Percentiles rank a stretch among this genome's conserved stretches.
Evolutionary conservation across 2,113 vertebrate genomes (phyloP).

Genomic region (Tragelaphus buxtoni): DNA sequence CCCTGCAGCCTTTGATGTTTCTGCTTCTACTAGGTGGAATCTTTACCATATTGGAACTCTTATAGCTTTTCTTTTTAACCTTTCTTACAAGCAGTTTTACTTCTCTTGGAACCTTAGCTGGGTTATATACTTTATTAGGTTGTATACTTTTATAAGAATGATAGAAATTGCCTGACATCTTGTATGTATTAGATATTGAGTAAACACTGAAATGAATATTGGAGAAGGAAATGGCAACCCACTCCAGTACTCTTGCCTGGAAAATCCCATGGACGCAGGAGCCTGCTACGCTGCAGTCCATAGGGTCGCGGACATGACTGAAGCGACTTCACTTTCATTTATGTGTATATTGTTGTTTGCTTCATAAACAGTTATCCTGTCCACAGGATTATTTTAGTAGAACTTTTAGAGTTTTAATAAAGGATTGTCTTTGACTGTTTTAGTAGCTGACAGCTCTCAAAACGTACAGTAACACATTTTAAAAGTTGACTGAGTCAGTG

Average conservation of each 20-base stretch:
- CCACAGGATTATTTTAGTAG: conserved; percentile 11
- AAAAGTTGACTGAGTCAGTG: neutral
- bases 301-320: too few species aligned
- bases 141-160: neutral
- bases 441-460: neutral
- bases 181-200: neutral
- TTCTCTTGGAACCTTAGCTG: neutral
- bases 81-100: neutral
- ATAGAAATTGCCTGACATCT: neutral
- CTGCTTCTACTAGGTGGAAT: neutral
- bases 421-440: neutral
- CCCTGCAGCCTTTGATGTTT: neutral
- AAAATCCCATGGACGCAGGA: too few species aligned
- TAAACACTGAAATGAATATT: neutral
- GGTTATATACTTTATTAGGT: neutral
- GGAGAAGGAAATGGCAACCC: too few species aligned
- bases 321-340: too few species aligned
- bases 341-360: neutral
- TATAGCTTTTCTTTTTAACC: neutral
- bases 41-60: neutral
- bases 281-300: too few species aligned
- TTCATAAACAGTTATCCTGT: neutral
- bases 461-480: neutral
- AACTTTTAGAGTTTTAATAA: conserved; percentile 5
- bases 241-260: too few species aligned